Percentiles rank a stretch among this genome's conserved stretches.
These are phyloP conservation scores for Lepidostoma basale DNA, from an alignment of 1,140 invertebrate species.

Conservation along the genomic window DNA sequence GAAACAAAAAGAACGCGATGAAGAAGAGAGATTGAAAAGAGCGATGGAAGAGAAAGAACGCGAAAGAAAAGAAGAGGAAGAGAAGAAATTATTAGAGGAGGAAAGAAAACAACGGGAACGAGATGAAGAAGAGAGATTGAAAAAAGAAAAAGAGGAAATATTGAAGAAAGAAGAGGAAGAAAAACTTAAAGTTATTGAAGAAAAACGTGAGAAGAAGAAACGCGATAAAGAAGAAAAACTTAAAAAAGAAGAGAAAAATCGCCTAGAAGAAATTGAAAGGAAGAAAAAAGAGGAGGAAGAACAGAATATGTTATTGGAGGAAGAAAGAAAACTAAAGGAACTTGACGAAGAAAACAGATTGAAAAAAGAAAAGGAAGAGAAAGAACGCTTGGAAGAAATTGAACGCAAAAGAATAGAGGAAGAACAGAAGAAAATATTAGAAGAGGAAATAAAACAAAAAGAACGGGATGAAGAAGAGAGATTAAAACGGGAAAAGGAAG, in stretches of 20 bases:
- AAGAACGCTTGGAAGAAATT: conserved; percentile 38
- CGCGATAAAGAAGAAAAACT: conserved; percentile 29
- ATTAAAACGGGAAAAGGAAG: not conserved
- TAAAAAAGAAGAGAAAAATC: not conserved
- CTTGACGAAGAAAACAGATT: conserved; percentile 36
- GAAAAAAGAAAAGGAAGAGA: conserved; percentile 31
- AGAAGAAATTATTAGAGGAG: conserved; percentile 37
- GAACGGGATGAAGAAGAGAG: not conserved
- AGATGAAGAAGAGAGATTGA: conserved; percentile 35
- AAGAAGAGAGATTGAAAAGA: conserved; percentile 47
- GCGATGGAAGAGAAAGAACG: conserved; percentile 42
- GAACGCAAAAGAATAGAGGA: not conserved
- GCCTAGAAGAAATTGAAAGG: not conserved
- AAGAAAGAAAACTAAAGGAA: conserved; percentile 32
- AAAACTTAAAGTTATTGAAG: not conserved
- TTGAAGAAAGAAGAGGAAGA: conserved; percentile 15
- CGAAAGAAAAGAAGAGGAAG: conserved; percentile 25
- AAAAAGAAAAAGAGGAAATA: conserved; percentile 19
- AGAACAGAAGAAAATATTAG: conserved; percentile 33
- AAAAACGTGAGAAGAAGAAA: conserved; percentile 19
- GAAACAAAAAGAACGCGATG: not conserved
- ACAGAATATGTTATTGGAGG: conserved; percentile 27
- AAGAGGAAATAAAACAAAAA: conserved; percentile 24
- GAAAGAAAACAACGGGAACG: conserved; percentile 42
- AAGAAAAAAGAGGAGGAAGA: conserved; percentile 33